Conservation (phyloP, 1,140 invertebrate species). For the Ceratitis capitata region DNA sequence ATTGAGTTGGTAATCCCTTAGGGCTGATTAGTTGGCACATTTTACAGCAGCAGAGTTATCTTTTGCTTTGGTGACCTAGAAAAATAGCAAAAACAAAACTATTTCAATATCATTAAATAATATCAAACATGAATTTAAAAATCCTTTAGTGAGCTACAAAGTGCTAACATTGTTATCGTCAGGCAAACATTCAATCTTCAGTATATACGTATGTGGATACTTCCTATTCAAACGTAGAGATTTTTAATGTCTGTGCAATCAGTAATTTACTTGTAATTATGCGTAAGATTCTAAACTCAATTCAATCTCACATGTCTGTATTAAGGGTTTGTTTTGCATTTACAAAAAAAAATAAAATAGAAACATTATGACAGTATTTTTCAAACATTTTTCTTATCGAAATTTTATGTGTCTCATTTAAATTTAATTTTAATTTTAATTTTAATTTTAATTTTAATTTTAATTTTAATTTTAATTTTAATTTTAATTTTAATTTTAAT, state of each 20-base stretch:
- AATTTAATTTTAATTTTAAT: too few species aligned
- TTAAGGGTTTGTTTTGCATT: too few species aligned
- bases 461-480: too few species aligned
- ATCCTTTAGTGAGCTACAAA: not conserved
- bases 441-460: too few species aligned
- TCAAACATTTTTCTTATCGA: too few species aligned
- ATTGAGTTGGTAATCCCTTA: conserved; percentile 7
- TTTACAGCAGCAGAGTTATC: not conserved
- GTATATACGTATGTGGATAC: not conserved
- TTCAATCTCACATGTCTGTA: too few species aligned
- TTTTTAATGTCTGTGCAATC: conserved; percentile 11
- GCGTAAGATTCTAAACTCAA: too few species aligned
- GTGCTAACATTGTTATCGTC: not conserved
- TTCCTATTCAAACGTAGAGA: not conserved
- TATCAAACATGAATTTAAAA: not conserved
- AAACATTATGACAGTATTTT: too few species aligned
- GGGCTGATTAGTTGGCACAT: conserved; percentile 1
- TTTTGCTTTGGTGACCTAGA: not conserved
- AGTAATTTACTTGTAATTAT: not conserved
- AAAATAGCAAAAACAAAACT: not conserved
- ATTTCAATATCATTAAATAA: not conserved
- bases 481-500: too few species aligned
- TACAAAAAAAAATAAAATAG: too few species aligned
- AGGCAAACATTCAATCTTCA: not conserved
- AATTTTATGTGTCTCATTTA: too few species aligned